Evolutionary conservation across 2,113 vertebrate genomes (phyloP), one percentile per base, ranked within the genome.

Genomic region (Grammomys dolichurus): DNA sequence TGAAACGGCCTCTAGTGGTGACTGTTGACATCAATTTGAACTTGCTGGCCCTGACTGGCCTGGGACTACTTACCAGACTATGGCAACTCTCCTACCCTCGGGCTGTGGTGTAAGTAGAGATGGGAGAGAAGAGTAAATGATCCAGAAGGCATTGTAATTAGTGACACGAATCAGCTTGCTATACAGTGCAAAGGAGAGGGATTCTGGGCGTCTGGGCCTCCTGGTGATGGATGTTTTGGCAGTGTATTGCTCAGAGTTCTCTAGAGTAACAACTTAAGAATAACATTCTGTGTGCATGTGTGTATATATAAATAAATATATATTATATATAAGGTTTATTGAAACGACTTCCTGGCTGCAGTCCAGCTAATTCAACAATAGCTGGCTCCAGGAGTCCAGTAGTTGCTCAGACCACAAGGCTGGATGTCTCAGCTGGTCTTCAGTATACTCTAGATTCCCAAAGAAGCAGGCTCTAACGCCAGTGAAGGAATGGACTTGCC

Each of bases 71-170:
- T 87, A 99, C 98, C 97, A 98, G 99, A 12, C 97, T 99, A 0
- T 98, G 98, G 97, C 97, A 86, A 0, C 99, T 99, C 31, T 97
- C 98, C 94, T 98, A 99, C 92, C 99, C 99, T 0, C 97, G 97
- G 87, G 99, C 99, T 63, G 99, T 99, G 3, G 99, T 99, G 99
- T 99, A 98, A 99, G 99, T 98, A 70, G 28, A 7, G 43, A 11
- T 3, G 24, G 69, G 73, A 56, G 70, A 46, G 56, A 31, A 9
- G 77, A 58, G 26, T 36, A 7, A 51, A 36, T 22, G 65, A 54
- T 40, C 10, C 0, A 24, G 26, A 14, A 89, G 24, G 67, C 58
- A 36, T 22, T 40, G 33, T 31, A 0, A 5, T 58, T 40, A 51
- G 81, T 54, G 75, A 24, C 6, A 17, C 2, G n/a, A 26, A 89